These are phyloP conservation scores for Delphinapterus leucas DNA, from an alignment of 2,113 vertebrate species.

Conservation along the genomic window DNA sequence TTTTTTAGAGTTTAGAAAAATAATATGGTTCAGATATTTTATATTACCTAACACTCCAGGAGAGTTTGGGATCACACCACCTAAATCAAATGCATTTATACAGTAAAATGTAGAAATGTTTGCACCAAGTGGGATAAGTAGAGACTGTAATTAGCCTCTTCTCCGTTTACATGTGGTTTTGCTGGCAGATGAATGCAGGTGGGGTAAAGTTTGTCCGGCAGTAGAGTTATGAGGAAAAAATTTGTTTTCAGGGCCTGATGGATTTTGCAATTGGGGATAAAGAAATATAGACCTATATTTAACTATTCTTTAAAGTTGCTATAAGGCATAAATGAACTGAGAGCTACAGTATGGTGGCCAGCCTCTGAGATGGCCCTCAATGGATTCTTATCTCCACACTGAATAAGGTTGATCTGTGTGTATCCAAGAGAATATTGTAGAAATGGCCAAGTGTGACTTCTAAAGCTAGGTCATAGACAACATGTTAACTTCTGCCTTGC, in stretches of 20 bases:
- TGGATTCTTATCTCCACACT: neutral
- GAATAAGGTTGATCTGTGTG: neutral
- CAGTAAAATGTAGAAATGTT: slow-evolving; percentile 34
- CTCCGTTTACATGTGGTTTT: slow-evolving; percentile 10
- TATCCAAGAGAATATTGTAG: neutral
- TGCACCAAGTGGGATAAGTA: neutral
- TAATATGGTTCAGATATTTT: neutral
- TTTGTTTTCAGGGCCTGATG: neutral
- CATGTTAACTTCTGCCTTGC: neutral
- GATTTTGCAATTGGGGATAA: neutral
- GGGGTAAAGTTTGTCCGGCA: neutral
- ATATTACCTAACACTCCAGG: neutral
- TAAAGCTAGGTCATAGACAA: neutral
- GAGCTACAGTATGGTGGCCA: neutral
- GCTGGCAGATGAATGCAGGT: neutral
- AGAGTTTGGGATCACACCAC: neutral
- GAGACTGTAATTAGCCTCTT: neutral
- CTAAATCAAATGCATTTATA: slow-evolving; percentile 9
- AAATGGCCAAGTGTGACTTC: neutral
- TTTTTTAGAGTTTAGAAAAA: slow-evolving; percentile 24
- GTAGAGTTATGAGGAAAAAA: neutral
- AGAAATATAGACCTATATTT: neutral
- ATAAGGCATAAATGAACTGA: neutral
- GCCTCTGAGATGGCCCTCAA: neutral
- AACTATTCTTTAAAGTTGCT: neutral